Evolutionary conservation across 2,113 vertebrate genomes (phyloP), one percentile per base, ranked within the genome.

Genomic region (Otocyon megalotis): DNA sequence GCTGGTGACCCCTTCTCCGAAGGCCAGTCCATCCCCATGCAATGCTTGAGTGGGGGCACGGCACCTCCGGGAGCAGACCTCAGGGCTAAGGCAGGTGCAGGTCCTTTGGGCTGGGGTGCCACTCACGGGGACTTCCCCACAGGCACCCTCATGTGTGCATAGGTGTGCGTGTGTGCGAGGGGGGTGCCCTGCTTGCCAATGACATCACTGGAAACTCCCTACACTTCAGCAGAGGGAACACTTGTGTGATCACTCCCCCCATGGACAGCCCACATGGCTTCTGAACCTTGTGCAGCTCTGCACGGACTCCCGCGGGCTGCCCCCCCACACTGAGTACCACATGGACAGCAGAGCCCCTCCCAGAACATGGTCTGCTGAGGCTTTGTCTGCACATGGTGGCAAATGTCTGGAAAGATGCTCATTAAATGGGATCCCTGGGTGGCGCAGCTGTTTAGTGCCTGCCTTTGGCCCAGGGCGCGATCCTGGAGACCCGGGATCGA

Each of bases 171-270:
- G 15, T 28, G 37, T 3, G 9, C 11, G 60, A 0, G 74, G 19
- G 13, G 26, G 32, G 12, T 1, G 35, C 10, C 37, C 14, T 26
- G 48, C 20, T 26, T 90, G 28, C 30, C n/a, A 56, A 16, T 12
- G 15, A 65, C 24, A 37, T 32, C 12, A 11, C 28, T 17, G n/a
- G 43, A 72, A 54, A 30, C 30, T 1, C 35, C 16, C 35, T 37
- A 17, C 2, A 10, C 0, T 1, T 26, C 11, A 9, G 35, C 32
- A 2, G 0, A 17, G 58, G 79, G 48, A 54, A 22, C 1, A 1
- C 26, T 2, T 32, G 24, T 3, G 1, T 17, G 0, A 4, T n/a
- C 20, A 3, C 54, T 4, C 10, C 56, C 4, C 1, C 67, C 56
- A 11, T 3, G 24, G 60, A 26, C 24, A 26, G 60, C 2, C 8